These are phyloP conservation scores for Stenodera caucasica DNA, from an alignment of 2,888 invertebrate species.

Conservation along the genomic window DNA sequence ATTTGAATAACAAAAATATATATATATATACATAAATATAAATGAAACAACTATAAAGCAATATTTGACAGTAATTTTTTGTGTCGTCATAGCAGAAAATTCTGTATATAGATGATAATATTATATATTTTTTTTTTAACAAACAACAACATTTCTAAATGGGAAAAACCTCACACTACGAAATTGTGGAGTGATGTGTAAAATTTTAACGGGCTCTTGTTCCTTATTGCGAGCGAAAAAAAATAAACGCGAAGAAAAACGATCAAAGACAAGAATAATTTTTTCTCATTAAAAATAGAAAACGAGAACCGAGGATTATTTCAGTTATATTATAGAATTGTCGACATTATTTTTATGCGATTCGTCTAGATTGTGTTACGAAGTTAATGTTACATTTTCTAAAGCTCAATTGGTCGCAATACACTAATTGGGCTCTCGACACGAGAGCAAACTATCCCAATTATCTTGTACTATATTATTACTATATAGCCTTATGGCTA, in stretches of 20 bases:
- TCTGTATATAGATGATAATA: neutral
- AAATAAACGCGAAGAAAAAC: conserved; percentile 21
- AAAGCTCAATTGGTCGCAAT: conserved; percentile 23
- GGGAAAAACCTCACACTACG: conserved; percentile 14
- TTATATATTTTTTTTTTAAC: neutral
- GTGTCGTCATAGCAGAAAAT: neutral
- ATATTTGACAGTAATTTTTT: neutral
- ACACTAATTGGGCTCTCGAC: conserved; percentile 26
- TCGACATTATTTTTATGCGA: neutral
- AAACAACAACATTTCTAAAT: conserved; percentile 1
- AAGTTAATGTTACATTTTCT: conserved; percentile 22
- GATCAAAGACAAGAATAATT: conserved; percentile 14
- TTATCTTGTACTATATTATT: neutral
- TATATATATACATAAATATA: neutral
- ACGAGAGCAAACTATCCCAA: neutral
- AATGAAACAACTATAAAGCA: neutral
- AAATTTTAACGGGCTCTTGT: conserved; percentile 35
- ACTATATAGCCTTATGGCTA: neutral
- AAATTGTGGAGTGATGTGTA: conserved; percentile 29
- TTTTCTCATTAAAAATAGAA: conserved; percentile 23
- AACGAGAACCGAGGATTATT: conserved; percentile 27
- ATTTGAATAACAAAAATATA: too few relatives aligned
- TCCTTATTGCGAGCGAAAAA: conserved; percentile 17
- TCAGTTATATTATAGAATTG: conserved; percentile 14
- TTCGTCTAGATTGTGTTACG: neutral